Conservation (phyloP, 2,888 invertebrate species). For the Ypsolopha scabrella region DNA sequence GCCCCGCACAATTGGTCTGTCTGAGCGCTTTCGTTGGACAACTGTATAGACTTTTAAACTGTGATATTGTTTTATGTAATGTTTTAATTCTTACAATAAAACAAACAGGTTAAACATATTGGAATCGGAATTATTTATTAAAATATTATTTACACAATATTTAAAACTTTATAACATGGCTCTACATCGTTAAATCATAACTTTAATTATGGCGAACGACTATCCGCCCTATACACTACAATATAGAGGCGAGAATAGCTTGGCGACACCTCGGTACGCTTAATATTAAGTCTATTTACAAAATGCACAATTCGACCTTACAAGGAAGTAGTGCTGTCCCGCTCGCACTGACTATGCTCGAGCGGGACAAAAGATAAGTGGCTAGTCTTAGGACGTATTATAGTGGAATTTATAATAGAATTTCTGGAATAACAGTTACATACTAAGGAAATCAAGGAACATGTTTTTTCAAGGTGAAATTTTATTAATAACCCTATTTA, state of each 20-base stretch:
- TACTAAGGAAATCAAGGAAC: not conserved
- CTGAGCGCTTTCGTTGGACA: too few relatives aligned
- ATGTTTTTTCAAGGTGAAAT: not conserved
- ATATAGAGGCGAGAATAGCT: not conserved
- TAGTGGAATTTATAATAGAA: not conserved
- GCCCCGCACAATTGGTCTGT: too few relatives aligned
- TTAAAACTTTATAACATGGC: conserved; percentile 20
- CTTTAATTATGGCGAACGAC: not conserved
- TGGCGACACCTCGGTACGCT: not conserved
- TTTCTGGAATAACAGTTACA: not conserved
- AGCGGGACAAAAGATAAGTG: too few relatives aligned
- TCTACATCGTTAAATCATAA: conserved; percentile 12
- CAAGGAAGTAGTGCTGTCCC: not conserved
- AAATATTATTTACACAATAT: too few relatives aligned
- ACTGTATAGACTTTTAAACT: too few relatives aligned
- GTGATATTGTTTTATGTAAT: too few relatives aligned
- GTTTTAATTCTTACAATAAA: too few relatives aligned
- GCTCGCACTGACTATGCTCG: not conserved
- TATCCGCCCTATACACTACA: not conserved
- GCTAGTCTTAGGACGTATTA: not conserved
- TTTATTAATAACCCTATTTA: not conserved
- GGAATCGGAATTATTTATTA: too few relatives aligned
- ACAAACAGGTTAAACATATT: too few relatives aligned
- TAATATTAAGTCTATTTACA: not conserved
- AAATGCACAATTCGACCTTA: not conserved